These are phyloP conservation scores for Phyllotreta cruciferae DNA, from an alignment of 2,888 invertebrate genomes.

Conservation along the genomic window DNA sequence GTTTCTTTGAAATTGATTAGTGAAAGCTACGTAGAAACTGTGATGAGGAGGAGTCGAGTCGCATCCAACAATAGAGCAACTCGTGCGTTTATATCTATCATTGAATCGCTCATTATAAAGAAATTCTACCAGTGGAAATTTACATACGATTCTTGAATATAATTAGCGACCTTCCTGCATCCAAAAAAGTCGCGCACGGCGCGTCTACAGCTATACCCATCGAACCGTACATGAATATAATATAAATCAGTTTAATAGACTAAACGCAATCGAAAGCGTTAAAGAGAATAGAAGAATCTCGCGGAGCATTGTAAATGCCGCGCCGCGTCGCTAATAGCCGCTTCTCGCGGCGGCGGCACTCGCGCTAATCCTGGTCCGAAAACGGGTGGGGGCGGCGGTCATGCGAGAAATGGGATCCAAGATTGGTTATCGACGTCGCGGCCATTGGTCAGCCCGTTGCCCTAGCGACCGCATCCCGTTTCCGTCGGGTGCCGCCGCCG, in stretches of 20 bases:
- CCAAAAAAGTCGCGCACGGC: too few species aligned
- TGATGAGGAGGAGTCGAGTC: constrained; percentile 7
- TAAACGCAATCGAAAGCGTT: too few species aligned
- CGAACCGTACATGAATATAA: too few species aligned
- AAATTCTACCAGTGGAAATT: too few species aligned
- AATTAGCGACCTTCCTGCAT: too few species aligned
- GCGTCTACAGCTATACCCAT: too few species aligned
- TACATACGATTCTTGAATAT: too few species aligned
- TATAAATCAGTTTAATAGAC: too few species aligned
- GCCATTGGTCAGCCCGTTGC: constrained; percentile 57
- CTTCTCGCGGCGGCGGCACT: constrained; percentile 35
- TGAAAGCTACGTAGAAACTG: constrained; percentile 24
- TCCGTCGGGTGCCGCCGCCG: constrained; percentile 33
- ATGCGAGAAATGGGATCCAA: constrained; percentile 61
- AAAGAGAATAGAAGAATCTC: constrained; percentile 9
- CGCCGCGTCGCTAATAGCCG: constrained; percentile 46
- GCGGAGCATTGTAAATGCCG: constrained; percentile 5
- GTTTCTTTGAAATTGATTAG: constrained; percentile 25
- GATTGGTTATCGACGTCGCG: constrained; percentile 60
- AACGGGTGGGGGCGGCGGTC: constrained; percentile 51
- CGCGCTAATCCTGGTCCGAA: constrained; percentile 50
- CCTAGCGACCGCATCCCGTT: constrained; percentile 53
- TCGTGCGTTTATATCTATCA: not conserved
- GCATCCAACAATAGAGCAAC: constrained; percentile 1
- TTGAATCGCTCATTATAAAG: too few species aligned